Base-by-base conservation (phyloP, 2,797 vertebrate genomes). In the Petrocephalus sullivani region DNA sequence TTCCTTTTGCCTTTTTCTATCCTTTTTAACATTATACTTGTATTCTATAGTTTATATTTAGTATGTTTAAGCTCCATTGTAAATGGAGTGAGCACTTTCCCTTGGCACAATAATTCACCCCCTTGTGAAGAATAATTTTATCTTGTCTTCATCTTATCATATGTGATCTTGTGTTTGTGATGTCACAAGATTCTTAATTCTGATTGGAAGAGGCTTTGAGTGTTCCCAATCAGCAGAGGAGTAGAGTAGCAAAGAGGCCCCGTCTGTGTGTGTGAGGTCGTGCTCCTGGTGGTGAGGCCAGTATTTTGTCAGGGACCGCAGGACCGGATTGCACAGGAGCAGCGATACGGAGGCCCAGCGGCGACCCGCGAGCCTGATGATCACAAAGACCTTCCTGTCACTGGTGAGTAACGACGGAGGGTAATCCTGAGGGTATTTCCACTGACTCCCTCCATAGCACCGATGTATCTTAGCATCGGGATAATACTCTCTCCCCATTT, bases 341-440 rank as follows among this genome's bases (percentile, higher is more conserved):
- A 37, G 23, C 19, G 21, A 78, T 51, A 64, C 87, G 71, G 33
- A 78, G 61, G 85, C 54, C 90, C 86, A 41, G 46, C 16, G 87
- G 87, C 60, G 28, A 85, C 58, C 67, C 51, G 23, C 1, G 33
- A 53, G 83, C 89, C 58, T 83, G 16, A 41, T 46, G 83, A 78
- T 88, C 82, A 89, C 82, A 89, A 89, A 86, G 88, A 85, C 49
- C 9, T 86, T 10, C 60, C 87, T 33, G 71, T 89, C 81, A 33
- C 56, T 46, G 71, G 71, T 81, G 87, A 88, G 82, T 84, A n/a
- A 81, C 57, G 90, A 90, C 87, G 84, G 53, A 89, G 89, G 78
- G 71, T 53, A 85, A 46, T 75, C 88, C 89, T 88, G 28, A 88
- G 87, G 88, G 87, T 51, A 88, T 86, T 87, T 71, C 85, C 87